Evolutionary conservation across 2,113 vertebrate genomes (phyloP).

Genomic region (Apodemus sylvaticus): DNA sequence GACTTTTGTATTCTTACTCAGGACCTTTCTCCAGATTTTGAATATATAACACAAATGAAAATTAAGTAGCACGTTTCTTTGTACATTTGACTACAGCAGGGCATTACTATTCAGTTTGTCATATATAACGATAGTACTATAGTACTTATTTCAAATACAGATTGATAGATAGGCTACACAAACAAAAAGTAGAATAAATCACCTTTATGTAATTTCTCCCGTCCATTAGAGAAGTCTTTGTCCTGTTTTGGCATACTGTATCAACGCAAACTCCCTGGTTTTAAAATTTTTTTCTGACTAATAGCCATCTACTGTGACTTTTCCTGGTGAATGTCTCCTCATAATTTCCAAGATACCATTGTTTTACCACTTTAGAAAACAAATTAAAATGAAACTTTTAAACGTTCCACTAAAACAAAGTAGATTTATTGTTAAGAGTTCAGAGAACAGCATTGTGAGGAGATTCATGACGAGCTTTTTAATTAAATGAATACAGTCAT

Average conservation of each 20-base stretch:
- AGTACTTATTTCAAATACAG: background rate
- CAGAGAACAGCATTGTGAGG: slow-evolving; percentile 82
- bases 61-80: background rate
- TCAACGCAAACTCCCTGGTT: background rate
- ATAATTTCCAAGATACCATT: slow-evolving; percentile 67
- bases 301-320: slow-evolving; percentile 42
- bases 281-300: slow-evolving; percentile 16
- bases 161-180: background rate
- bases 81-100: background rate
- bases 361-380: slow-evolving; percentile 78
- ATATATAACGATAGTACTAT: background rate
- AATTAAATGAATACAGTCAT: slow-evolving; percentile 88
- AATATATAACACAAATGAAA: background rate
- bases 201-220: background rate
- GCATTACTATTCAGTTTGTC: background rate
- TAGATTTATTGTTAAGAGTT: slow-evolving; percentile 83
- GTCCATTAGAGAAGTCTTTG: background rate
- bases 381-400: slow-evolving; percentile 75
- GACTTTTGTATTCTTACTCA: background rate
- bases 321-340: slow-evolving; percentile 47
- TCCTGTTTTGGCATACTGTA: background rate
- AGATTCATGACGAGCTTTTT: slow-evolving; percentile 85
- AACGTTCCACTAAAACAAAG: slow-evolving; percentile 80
- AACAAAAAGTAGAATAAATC: background rate
- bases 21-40: background rate